phyloP scores from a whole-genome alignment of 2,888 invertebrate genomes.

The Meteorus cinctellus region DNA sequence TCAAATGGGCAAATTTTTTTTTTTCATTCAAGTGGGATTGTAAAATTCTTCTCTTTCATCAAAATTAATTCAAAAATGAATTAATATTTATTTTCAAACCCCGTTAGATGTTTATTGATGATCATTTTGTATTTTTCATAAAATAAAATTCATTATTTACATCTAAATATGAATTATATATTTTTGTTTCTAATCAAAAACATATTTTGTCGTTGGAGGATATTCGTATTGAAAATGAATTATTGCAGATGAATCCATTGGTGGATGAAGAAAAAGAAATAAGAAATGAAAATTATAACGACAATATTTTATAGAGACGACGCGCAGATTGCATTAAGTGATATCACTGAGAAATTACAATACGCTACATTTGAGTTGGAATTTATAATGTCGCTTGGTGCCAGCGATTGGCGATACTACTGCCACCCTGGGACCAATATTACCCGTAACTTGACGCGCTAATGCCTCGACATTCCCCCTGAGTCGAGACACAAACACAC shows the following conservation, averaged over 20 bases:
- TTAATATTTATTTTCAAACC: too few species aligned
- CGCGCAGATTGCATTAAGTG: slow-evolving; percentile 51
- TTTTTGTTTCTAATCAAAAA: too few species aligned
- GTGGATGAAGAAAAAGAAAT: background rate
- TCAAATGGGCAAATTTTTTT: too few species aligned
- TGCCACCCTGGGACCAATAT: slow-evolving; percentile 69
- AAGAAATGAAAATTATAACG: slow-evolving; percentile 8
- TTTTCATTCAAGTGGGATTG: too few species aligned
- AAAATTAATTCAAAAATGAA: too few species aligned
- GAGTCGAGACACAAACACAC: slow-evolving; percentile 20
- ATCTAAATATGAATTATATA: too few species aligned
- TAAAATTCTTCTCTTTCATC: too few species aligned
- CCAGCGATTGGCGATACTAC: slow-evolving; percentile 57
- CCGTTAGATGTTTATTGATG: too few species aligned
- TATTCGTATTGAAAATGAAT: background rate
- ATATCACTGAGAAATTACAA: slow-evolving; percentile 68
- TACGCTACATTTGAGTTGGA: slow-evolving; percentile 72
- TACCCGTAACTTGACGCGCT: slow-evolving; percentile 61
- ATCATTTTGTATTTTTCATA: background rate
- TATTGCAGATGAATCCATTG: background rate
- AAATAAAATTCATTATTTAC: background rate
- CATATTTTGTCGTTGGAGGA: background rate
- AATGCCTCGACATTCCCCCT: slow-evolving; percentile 61
- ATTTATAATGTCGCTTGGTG: slow-evolving; percentile 68
- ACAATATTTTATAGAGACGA: background rate